Evolutionary conservation across 2,797 vertebrate genomes (phyloP), one percentile per base, ranked within the genome.

Genomic region (Falco novaeseelandiae): DNA sequence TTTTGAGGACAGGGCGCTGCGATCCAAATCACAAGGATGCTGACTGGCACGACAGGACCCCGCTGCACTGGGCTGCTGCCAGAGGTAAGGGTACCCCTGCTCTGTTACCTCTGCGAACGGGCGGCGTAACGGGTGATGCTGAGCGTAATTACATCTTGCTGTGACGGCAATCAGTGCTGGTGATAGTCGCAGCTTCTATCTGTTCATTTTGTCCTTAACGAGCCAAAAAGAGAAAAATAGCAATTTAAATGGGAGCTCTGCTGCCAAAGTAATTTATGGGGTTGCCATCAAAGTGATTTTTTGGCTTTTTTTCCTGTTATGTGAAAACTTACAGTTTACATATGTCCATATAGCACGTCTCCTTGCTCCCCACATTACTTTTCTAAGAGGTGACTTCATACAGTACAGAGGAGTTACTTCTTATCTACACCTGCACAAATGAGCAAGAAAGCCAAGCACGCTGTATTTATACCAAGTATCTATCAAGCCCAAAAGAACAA

Each of bases 51-150:
- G 96, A 97, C 95, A 98, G 98, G 96, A 99, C 99, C 0, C 98
- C 99, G 0, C 98, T 99, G 26, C 99, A 99, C 97, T 99, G 99
- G 99, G 99, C 99, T 12, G 99, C 99, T 26, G 98, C 98, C 14
- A 98, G 96, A 98, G 99, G 99, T 99, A 93, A 91, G 76, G 30
- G 9, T 22, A 48, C 12, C 20, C 42, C 7, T 63, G 25, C 48
- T 44, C n/a, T 80, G 30, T 57, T 87, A 18, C 8, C 14, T 30
- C 63, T 55, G 49, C 3, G 4, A 62, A 22, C 3, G 1, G 1
- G 12, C 2, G 0, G 69, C 13, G 2, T 46, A 17, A 79, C 79
- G 71, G 27, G 9, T 36, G 71, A 13, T 55, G 44, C 16, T 80
- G 38, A 30, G 36, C 65, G 21, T 51, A 30, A 34, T 36, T 57